Conservation (phyloP, 2,888 invertebrate species). For the Cryptophagus acutangulus region DNA sequence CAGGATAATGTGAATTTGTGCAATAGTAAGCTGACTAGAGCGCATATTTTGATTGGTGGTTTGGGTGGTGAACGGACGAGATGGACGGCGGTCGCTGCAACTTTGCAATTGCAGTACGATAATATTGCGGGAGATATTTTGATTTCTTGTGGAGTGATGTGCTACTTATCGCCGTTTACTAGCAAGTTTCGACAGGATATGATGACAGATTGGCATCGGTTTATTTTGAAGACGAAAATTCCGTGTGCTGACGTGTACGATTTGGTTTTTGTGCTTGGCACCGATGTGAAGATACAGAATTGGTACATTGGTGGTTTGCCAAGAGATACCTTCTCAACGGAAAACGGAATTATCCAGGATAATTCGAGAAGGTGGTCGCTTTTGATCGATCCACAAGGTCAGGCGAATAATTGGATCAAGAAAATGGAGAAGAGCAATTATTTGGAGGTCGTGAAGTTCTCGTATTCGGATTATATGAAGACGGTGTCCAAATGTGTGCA, state of each 20-base stretch:
- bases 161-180: slow-evolving; percentile 84
- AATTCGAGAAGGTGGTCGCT: slow-evolving; percentile 74
- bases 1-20: slow-evolving; percentile 75
- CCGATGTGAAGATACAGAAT: slow-evolving; percentile 80
- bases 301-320: slow-evolving; percentile 82
- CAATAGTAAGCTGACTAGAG: slow-evolving; percentile 67
- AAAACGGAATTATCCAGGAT: slow-evolving; percentile 80
- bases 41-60: slow-evolving; percentile 30
- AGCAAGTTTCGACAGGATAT: slow-evolving; percentile 58
- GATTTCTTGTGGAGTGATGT: slow-evolving; percentile 81
- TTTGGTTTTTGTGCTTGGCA: slow-evolving; percentile 70
- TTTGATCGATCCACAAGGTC: slow-evolving; percentile 79
- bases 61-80: slow-evolving; percentile 78
- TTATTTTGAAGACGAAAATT: slow-evolving; percentile 59
- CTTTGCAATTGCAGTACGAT: slow-evolving; percentile 70
- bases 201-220: slow-evolving; percentile 67
- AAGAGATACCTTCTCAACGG: slow-evolving; percentile 74
- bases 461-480: slow-evolving; percentile 71
- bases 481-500: slow-evolving; percentile 69
- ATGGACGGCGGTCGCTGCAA: slow-evolving; percentile 75
- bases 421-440: slow-evolving; percentile 72
- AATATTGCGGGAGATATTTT: slow-evolving; percentile 85
- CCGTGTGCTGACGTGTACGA: slow-evolving; percentile 72
- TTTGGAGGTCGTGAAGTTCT: slow-evolving; percentile 66
- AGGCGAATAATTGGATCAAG: slow-evolving; percentile 83